A percentile compares a stretch with the other conserved stretches of the same genome.
These are phyloP conservation scores for Clistopyga incitator DNA, from an alignment of 2,888 invertebrate genomes.

Conservation along the genomic window DNA sequence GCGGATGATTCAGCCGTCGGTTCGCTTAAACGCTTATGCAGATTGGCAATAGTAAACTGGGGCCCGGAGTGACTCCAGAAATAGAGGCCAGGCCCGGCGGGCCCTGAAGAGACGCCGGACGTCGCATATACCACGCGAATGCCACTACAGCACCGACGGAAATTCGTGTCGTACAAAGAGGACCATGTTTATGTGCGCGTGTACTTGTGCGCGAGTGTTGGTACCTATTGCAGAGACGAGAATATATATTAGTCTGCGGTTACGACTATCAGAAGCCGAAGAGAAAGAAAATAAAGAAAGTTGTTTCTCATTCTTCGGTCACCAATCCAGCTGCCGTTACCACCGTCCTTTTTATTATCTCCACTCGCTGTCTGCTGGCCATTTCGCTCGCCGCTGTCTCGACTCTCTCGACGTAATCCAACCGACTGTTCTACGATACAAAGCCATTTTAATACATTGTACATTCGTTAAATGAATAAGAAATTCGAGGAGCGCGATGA, in stretches of 20 bases:
- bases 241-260: slow-evolving; percentile 70
- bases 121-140: slow-evolving; percentile 58
- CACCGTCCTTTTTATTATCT: slow-evolving; percentile 50
- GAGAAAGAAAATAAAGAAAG: slow-evolving; percentile 40
- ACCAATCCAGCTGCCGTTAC: slow-evolving; percentile 65
- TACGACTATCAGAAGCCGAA: slow-evolving; percentile 59
- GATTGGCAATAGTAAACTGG: slow-evolving; percentile 78
- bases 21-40: slow-evolving; percentile 81
- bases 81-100: slow-evolving; percentile 70
- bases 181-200: slow-evolving; percentile 2
- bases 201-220: slow-evolving; percentile 17
- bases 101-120: slow-evolving; percentile 46
- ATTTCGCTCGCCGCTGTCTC: slow-evolving; percentile 19
- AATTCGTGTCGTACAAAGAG: slow-evolving; percentile 58
- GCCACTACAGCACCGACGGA: slow-evolving; percentile 63
- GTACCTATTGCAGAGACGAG: slow-evolving; percentile 60
- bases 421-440: slow-evolving; percentile 14
- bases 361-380: slow-evolving; percentile 30
- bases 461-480: slow-evolving; percentile 62
- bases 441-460: slow-evolving; percentile 33
- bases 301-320: slow-evolving; percentile 51
- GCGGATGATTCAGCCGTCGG: slow-evolving; percentile 76
- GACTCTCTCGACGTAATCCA: slow-evolving; percentile 2
- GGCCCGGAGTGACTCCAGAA: slow-evolving; percentile 72
- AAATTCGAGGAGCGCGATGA: slow-evolving; percentile 60